A percentile compares a stretch with the other conserved stretches of the same genome.
phyloP scores from a whole-genome alignment of 2,888 invertebrate genomes.

The Spatulosminthurus flaviceps region DNA sequence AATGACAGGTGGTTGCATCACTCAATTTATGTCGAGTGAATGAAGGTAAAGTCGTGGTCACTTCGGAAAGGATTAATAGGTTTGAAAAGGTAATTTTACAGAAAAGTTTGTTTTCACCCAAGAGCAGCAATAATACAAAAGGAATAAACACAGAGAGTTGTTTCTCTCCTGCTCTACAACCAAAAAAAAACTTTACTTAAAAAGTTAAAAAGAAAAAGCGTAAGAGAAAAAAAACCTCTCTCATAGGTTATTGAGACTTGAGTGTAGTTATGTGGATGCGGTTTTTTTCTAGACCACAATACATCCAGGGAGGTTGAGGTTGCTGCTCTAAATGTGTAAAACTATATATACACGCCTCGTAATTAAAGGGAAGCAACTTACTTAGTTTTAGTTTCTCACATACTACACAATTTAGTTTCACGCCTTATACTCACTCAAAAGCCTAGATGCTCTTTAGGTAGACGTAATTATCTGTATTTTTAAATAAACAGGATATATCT shows the following conservation, averaged over 20 bases:
- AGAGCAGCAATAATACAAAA: no score
- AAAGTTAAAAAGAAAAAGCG: no score
- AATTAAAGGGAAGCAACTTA: background rate
- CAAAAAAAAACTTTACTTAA: no score
- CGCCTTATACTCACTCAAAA: no score
- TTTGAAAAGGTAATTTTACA: background rate
- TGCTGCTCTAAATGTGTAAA: background rate
- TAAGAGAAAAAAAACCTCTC: no score
- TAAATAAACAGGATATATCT: background rate
- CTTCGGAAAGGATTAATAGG: constrained; percentile 18
- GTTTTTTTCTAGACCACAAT: background rate
- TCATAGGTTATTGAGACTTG: background rate
- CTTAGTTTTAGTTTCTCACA: background rate
- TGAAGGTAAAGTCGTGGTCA: background rate
- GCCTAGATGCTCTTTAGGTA: no score
- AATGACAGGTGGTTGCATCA: background rate
- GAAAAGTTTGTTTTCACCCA: constrained; percentile 1
- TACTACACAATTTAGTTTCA: no score
- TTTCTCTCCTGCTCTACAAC: no score
- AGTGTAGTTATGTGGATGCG: background rate
- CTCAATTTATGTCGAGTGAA: background rate
- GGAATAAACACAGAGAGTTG: no score
- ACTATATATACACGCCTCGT: background rate
- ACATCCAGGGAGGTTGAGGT: constrained; percentile 4
- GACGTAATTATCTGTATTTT: background rate